Base-by-base conservation (phyloP, 2,797 vertebrate species). In the Echiichthys vipera region DNA sequence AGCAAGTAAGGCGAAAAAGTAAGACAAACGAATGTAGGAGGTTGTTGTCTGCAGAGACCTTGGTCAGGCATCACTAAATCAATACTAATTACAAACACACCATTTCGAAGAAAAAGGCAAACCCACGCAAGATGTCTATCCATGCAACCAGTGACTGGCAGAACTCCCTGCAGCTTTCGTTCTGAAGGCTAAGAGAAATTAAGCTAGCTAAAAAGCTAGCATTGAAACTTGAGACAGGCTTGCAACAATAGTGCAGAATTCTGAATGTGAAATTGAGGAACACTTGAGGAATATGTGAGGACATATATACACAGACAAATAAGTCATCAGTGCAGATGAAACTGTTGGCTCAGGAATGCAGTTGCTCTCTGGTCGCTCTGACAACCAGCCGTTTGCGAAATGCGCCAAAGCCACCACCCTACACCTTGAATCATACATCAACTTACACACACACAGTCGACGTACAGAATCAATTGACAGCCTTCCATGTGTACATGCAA, bases 341-440 rank as follows among this genome's bases (percentile, higher is more conserved):
- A 87, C 74, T 71, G 77, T 79, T 84, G 79, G 78, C 83, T 80
- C 24, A 69, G 69, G 71, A 89, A 86, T 78, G 81, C 80, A 73
- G 67, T 74, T 70, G 47, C 39, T 20, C 84, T 81, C 64, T 18
- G 0, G 81, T 87, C 64, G 39, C 81, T 85, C 74, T 84, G 88
- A 91, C 89, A 85, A 90, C 86, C 77, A 78, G 74, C 59, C 37
- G 5, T 57, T 34, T 11, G 83, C 27, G 77, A 85, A 91, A 90
- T 91, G 89, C 89, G 78, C 75, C 84, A 92, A 80, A 92, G 90
- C 87, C 87, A 85, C 87, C 89, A 90, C 89, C 87, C 91, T 54
- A 71, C 83, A 89, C 75, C 77, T 84, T 55, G 66, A 85, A 74
- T 87, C 81, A 78, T 71, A 64, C 76, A 77, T 84, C 66, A 53